Evolutionary conservation across 53 echinoderm and acorn worm species (phyloP).

Genomic region (Echinometra lucunter): DNA sequence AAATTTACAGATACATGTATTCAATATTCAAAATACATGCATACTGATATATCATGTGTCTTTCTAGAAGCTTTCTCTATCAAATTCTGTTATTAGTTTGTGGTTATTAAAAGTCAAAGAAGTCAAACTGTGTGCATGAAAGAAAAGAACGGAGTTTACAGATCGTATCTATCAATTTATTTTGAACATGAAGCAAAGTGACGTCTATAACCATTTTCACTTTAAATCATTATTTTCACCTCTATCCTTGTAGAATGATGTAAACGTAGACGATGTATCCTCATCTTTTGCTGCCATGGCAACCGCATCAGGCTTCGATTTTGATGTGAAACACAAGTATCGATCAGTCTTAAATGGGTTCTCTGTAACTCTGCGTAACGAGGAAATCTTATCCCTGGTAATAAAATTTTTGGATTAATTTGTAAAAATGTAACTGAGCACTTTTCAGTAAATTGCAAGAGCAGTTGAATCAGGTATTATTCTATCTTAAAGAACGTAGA

Average conservation of each 20-base stretch:
- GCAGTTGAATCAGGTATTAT: not conserved
- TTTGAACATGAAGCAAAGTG: not conserved
- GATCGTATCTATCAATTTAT: not conserved
- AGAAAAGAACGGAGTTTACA: too few species aligned
- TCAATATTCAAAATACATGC: too few species aligned
- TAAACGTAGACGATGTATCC: not conserved
- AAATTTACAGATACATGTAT: too few species aligned
- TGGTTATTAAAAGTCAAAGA: too few species aligned
- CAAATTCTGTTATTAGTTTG: too few species aligned
- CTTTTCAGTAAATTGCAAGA: too few species aligned
- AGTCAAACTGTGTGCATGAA: too few species aligned
- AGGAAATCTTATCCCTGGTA: constrained; percentile 18
- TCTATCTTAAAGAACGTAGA: not conserved
- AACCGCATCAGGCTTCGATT: constrained; percentile 6
- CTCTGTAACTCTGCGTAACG: constrained; percentile 39
- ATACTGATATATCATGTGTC: too few species aligned
- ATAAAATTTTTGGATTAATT: too few species aligned
- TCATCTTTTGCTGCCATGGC: constrained; percentile 25
- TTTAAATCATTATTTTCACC: not conserved
- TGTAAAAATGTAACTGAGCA: too few species aligned
- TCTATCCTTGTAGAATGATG: not conserved
- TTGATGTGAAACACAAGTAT: constrained; percentile 33
- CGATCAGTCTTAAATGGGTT: constrained; percentile 42
- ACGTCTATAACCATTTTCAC: not conserved
- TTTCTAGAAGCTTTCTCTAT: too few species aligned